These are phyloP conservation scores for Diadema setosum DNA, from an alignment of 35 echinoderm and acorn worm genomes.

Conservation along the genomic window DNA sequence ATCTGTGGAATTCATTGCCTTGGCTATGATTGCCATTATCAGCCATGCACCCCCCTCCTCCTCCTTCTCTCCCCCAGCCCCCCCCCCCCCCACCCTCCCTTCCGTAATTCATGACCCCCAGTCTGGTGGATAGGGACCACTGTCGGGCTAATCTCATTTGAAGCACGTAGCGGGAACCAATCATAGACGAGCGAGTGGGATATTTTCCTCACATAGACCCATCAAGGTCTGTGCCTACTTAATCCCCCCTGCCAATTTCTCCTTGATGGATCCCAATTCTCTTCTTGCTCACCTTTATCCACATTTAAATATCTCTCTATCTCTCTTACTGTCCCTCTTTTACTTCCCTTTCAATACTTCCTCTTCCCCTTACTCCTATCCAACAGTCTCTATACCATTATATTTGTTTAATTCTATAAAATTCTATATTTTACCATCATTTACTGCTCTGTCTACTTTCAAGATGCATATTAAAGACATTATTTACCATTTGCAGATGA, in stretches of 20 bases:
- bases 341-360: neutral
- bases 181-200: neutral
- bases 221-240: neutral
- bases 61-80: neutral
- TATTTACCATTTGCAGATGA: too few species aligned
- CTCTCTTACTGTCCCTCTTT: neutral
- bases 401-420: too few species aligned
- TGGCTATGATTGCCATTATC: too few species aligned
- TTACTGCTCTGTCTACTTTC: too few species aligned
- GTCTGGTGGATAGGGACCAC: neutral
- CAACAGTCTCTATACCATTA: too few species aligned
- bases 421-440: too few species aligned
- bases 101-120: neutral
- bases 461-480: too few species aligned
- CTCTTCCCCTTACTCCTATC: neutral
- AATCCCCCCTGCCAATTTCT: neutral
- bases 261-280: too few species aligned
- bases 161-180: neutral
- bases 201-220: neutral
- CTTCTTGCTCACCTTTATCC: neutral
- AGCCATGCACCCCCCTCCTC: neutral
- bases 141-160: slow-evolving; percentile 18
- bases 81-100: neutral
- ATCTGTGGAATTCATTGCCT: too few species aligned
- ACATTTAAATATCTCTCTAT: neutral